Evolutionary conservation across 1,140 invertebrate species (phyloP).

Genomic region (Lutraria rhynchaena): DNA sequence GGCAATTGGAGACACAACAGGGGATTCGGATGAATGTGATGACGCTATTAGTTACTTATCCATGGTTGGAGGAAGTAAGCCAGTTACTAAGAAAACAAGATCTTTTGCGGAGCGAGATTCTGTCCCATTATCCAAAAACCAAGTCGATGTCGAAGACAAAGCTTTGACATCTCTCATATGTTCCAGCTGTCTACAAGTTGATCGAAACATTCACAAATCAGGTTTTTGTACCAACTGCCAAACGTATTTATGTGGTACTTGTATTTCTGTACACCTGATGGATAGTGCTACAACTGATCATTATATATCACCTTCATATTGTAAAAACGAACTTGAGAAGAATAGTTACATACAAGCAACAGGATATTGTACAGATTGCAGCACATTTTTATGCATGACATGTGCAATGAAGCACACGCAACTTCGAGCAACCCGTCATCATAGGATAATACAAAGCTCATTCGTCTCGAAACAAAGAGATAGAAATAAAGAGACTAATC

Average conservation of each 20-base stretch:
- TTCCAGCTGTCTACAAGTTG: conserved; percentile 30
- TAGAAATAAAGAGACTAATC: not conserved
- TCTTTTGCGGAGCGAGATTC: not conserved
- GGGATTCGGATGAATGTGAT: not conserved
- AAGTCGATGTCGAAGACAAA: not conserved
- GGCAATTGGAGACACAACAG: conserved; percentile 1
- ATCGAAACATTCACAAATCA: conserved; percentile 20
- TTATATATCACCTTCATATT: conserved; percentile 33
- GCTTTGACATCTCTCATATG: conserved; percentile 22
- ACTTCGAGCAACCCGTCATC: conserved; percentile 16
- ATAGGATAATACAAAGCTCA: conserved; percentile 46
- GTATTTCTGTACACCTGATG: conserved; percentile 15
- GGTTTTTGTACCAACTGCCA: conserved; percentile 40
- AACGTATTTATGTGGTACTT: conserved; percentile 35
- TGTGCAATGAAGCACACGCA: conserved; percentile 31
- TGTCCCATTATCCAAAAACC: not conserved
- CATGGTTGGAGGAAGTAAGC: not conserved
- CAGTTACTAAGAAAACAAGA: not conserved
- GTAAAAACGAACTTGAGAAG: conserved; percentile 25
- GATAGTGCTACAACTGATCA: conserved; percentile 5
- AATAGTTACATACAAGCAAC: conserved; percentile 41
- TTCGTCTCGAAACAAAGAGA: conserved; percentile 20
- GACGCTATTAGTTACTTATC: not conserved
- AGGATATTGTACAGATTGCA: conserved; percentile 33
- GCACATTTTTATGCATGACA: conserved; percentile 36